These are phyloP conservation scores for Torymus aiolomorphi DNA, from an alignment of 2,888 invertebrate species.

Conservation along the genomic window DNA sequence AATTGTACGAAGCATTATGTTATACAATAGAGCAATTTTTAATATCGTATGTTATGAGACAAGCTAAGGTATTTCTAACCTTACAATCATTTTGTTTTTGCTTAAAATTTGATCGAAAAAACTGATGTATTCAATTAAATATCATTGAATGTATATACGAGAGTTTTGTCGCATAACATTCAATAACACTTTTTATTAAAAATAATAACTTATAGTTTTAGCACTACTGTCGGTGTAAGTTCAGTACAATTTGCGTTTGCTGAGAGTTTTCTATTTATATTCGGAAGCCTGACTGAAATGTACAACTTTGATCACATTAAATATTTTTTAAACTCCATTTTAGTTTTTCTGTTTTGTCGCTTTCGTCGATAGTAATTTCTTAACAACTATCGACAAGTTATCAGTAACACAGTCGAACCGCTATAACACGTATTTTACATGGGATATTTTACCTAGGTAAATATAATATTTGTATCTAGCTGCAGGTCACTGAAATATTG, in stretches of 20 bases:
- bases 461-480: slow-evolving; percentile 59
- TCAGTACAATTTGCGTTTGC: slow-evolving; percentile 39
- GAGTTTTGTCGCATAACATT: slow-evolving; percentile 30
- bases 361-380: slow-evolving; percentile 32
- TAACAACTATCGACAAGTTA: slow-evolving; percentile 47
- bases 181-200: slow-evolving; percentile 19
- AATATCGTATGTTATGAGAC: slow-evolving; percentile 20
- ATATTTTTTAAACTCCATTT: slow-evolving; percentile 36
- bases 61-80: neutral
- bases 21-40: slow-evolving; percentile 3
- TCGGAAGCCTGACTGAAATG: slow-evolving; percentile 58
- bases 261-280: slow-evolving; percentile 41
- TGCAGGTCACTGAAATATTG: slow-evolving; percentile 58
- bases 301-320: slow-evolving; percentile 55
- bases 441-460: slow-evolving; percentile 59
- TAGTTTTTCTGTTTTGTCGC: slow-evolving; percentile 7
- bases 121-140: too few relatives aligned
- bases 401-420: slow-evolving; percentile 63
- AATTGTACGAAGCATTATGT: slow-evolving; percentile 21
- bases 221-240: neutral
- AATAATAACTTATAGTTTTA: slow-evolving; percentile 35
- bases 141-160: too few relatives aligned
- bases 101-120: slow-evolving; percentile 19
- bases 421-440: slow-evolving; percentile 62
- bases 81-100: neutral